Percentiles rank a stretch among this genome's conserved stretches.
These are phyloP conservation scores for Eriosoma lanigerum DNA, from an alignment of 1,140 invertebrate genomes.

Conservation along the genomic window DNA sequence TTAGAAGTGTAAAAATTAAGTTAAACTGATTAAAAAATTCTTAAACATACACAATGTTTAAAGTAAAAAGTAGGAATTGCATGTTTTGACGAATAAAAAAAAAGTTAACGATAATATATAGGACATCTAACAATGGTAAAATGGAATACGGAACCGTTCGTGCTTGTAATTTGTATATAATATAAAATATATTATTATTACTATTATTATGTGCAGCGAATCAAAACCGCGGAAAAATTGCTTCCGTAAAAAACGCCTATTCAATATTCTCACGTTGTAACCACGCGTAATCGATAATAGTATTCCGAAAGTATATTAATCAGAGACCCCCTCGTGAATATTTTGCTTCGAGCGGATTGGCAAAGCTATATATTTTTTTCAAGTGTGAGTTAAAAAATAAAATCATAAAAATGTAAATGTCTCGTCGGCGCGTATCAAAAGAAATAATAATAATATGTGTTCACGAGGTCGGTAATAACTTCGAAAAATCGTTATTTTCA, in stretches of 20 bases:
- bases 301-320: not conserved
- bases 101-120: too few relatives aligned
- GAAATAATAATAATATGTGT: not conserved
- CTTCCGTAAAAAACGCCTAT: not conserved
- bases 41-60: too few relatives aligned
- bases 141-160: not conserved
- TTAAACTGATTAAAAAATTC: too few relatives aligned
- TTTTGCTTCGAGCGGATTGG: not conserved
- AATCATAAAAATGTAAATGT: not conserved
- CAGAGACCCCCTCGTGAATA: not conserved
- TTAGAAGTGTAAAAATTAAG: too few relatives aligned
- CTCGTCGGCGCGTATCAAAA: not conserved
- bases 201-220: not conserved
- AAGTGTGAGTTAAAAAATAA: not conserved
- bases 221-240: not conserved
- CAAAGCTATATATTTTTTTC: not conserved
- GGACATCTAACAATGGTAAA: not conserved
- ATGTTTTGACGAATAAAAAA: too few relatives aligned
- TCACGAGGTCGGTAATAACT: too few relatives aligned
- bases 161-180: not conserved
- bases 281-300: not conserved
- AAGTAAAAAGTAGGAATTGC: too few relatives aligned
- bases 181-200: not conserved
- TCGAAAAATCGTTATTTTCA: too few relatives aligned
- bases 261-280: not conserved